These are phyloP conservation scores for Sebastes wilsoni DNA, from an alignment of 2,797 vertebrate genomes.

Conservation along the genomic window DNA sequence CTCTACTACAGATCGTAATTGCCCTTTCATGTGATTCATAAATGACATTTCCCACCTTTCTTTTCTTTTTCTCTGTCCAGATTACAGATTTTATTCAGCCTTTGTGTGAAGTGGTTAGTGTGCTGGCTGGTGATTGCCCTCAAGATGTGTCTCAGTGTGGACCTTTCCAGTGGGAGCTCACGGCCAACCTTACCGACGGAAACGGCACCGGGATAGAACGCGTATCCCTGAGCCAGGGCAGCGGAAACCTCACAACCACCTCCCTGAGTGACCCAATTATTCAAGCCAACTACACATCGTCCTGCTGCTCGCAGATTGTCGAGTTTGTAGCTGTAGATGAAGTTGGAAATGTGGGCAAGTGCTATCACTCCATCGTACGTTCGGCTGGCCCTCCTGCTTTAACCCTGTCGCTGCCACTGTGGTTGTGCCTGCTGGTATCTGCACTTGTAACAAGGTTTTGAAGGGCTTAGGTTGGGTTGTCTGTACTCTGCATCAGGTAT, in stretches of 20 bases:
- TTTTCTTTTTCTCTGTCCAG: constrained; percentile 42
- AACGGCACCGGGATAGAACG: constrained; percentile 74
- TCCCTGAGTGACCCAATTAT: not conserved
- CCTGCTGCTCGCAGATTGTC: constrained; percentile 78
- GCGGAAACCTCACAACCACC: constrained; percentile 54
- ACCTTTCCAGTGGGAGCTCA: constrained; percentile 64
- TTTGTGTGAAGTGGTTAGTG: constrained; percentile 50
- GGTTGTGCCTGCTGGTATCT: constrained; percentile 62
- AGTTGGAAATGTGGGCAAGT: constrained; percentile 78
- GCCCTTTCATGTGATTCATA: not conserved
- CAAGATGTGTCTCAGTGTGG: constrained; percentile 58
- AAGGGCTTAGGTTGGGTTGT: not conserved
- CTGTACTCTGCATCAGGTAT: not conserved
- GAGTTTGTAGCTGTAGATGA: constrained; percentile 75
- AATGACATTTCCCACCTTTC: not conserved
- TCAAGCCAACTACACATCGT: constrained; percentile 63
- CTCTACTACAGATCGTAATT: not conserved
- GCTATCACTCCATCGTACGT: constrained; percentile 64
- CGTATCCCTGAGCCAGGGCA: constrained; percentile 56
- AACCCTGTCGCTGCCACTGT: constrained; percentile 58
- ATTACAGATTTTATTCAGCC: constrained; percentile 77
- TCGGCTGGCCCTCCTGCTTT: constrained; percentile 37
- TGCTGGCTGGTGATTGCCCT: constrained; percentile 54
- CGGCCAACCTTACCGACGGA: constrained; percentile 73
- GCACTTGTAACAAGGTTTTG: constrained; percentile 8